phyloP scores from a whole-genome alignment of 1,140 invertebrate species.

The Monochamus saltuarius region DNA sequence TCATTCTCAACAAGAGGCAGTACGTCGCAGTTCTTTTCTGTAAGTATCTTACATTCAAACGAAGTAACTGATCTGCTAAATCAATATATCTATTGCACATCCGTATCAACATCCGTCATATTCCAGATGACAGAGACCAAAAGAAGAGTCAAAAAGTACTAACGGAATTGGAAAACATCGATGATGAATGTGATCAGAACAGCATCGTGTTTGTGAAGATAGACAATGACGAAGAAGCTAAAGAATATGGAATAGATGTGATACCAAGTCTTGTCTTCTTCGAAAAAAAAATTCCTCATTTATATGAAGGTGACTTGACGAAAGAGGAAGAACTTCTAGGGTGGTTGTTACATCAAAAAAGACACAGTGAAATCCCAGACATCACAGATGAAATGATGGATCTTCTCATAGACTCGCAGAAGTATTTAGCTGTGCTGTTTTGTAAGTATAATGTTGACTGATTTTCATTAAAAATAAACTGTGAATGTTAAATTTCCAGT shows the following conservation, averaged over 20 bases:
- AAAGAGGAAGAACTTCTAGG: slow-evolving; percentile 88
- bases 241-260: slow-evolving; percentile 83
- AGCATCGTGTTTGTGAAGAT: slow-evolving; percentile 94
- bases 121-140: slow-evolving; percentile 86
- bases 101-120: too few relatives aligned
- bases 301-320: slow-evolving; percentile 88
- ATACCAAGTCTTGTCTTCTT: slow-evolving; percentile 83
- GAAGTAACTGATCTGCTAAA: too few relatives aligned
- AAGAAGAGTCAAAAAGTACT: slow-evolving; percentile 88
- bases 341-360: slow-evolving; percentile 87
- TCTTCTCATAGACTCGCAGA: slow-evolving; percentile 77
- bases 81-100: too few relatives aligned
- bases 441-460: slow-evolving; percentile 62
- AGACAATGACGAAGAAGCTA: slow-evolving; percentile 82
- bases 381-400: slow-evolving; percentile 94
- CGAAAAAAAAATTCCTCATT: slow-evolving; percentile 82
- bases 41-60: slow-evolving; percentile 58
- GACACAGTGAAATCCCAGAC: slow-evolving; percentile 88
- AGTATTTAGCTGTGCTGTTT: slow-evolving; percentile 81
- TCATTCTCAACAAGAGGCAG: slow-evolving; percentile 85
- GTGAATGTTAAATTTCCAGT: too few relatives aligned
- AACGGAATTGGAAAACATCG: slow-evolving; percentile 87
- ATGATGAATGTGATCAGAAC: slow-evolving; percentile 90
- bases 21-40: slow-evolving; percentile 88
- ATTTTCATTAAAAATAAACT: neutral